Conservation (phyloP, 2,113 vertebrate species). For the Ramphastos sulfuratus region DNA sequence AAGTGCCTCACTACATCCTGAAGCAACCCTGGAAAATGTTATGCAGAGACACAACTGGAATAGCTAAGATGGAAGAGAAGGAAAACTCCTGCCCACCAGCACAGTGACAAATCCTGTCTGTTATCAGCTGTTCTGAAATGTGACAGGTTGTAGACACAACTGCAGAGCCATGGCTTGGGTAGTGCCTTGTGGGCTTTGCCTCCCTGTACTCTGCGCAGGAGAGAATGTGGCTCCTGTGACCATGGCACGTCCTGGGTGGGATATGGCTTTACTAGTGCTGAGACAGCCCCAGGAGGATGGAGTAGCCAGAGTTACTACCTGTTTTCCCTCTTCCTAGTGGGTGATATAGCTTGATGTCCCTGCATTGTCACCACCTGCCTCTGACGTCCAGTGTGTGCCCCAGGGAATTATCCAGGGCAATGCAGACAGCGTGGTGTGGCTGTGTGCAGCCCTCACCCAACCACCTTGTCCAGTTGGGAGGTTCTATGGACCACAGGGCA, state of each 20-base stretch:
- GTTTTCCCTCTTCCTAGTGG: neutral
- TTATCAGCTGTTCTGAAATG: neutral
- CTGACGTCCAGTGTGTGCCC: rapidly evolving
- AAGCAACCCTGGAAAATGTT: neutral
- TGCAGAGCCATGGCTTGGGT: neutral
- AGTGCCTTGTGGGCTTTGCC: neutral
- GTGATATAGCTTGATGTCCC: neutral
- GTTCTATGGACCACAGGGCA: neutral
- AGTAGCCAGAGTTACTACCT: neutral
- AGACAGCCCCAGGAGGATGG: neutral
- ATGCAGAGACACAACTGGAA: neutral
- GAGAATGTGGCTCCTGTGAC: rapidly evolving
- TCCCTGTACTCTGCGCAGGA: neutral
- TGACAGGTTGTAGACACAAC: neutral
- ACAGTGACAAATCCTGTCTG: neutral
- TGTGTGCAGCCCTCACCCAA: rapidly evolving
- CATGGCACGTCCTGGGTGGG: rapidly evolving
- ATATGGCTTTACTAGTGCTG: too few species aligned
- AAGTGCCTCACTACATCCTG: neutral
- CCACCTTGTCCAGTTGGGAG: rapidly evolving
- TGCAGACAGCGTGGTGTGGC: rapidly evolving
- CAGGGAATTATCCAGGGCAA: neutral
- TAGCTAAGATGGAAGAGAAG: neutral
- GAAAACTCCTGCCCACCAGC: neutral
- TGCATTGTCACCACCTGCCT: neutral